These are phyloP conservation scores for Chloroceryle aenea DNA, from an alignment of 2,113 vertebrate genomes.

Conservation along the genomic window DNA sequence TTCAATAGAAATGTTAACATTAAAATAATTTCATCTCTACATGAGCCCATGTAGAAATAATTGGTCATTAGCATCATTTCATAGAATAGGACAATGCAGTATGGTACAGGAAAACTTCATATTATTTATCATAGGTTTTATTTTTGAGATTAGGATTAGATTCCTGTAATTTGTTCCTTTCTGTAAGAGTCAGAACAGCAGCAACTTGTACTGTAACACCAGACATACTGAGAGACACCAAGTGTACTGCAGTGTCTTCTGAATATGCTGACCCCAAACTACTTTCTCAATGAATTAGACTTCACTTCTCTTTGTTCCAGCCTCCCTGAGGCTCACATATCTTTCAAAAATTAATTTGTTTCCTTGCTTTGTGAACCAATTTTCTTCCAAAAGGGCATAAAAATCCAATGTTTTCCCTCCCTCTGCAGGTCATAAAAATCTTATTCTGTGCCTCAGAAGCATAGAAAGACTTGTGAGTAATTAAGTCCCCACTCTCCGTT, in stretches of 20 bases:
- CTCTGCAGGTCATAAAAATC: neutral
- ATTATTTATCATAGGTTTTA: neutral
- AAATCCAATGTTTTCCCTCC: slow-evolving; percentile 11
- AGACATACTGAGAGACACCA: neutral
- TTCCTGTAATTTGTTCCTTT: neutral
- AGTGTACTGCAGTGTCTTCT: neutral
- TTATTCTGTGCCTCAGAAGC: slow-evolving; percentile 19
- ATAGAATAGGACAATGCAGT: neutral
- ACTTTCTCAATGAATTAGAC: neutral
- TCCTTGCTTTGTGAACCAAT: slow-evolving; percentile 30
- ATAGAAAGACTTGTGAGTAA: slow-evolving; percentile 46
- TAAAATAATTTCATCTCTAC: neutral
- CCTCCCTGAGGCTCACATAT: neutral
- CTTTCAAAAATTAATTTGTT: slow-evolving; percentile 36
- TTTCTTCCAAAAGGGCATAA: slow-evolving; percentile 44
- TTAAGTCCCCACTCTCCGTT: neutral
- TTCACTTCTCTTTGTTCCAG: neutral
- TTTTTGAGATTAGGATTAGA: neutral
- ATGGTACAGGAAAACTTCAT: neutral
- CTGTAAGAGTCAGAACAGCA: neutral
- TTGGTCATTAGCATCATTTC: neutral
- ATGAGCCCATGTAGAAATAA: neutral
- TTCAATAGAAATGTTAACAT: slow-evolving; percentile 20
- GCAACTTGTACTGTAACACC: neutral
- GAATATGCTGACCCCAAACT: neutral